Evolutionary conservation across 2,888 invertebrate species (phyloP).

Genomic region (Poecilus cupreus): DNA sequence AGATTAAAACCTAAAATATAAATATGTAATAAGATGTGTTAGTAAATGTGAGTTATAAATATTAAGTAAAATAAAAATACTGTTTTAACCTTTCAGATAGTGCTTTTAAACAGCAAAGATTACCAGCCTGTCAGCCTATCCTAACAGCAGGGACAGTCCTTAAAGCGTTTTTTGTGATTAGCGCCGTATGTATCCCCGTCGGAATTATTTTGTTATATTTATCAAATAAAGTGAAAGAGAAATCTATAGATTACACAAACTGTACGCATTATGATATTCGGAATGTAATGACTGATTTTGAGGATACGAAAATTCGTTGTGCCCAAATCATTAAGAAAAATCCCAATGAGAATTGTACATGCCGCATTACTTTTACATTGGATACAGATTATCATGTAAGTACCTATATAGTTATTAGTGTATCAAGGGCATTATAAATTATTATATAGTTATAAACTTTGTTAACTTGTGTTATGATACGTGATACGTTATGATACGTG

Average conservation of each 20-base stretch:
- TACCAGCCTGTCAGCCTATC: slow-evolving; percentile 99
- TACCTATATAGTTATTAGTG: slow-evolving; percentile 17
- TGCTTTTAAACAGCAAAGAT: slow-evolving; percentile 95
- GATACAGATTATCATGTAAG: slow-evolving; percentile 80
- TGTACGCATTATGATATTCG: slow-evolving; percentile 74
- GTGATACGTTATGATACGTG: no score
- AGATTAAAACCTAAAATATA: no score
- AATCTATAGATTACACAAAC: slow-evolving; percentile 87
- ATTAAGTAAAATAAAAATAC: no score
- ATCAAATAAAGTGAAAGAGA: slow-evolving; percentile 92
- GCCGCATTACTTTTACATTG: slow-evolving; percentile 81
- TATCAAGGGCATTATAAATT: no score
- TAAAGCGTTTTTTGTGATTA: slow-evolving; percentile 98
- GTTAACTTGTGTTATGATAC: no score
- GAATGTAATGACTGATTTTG: slow-evolving; percentile 60
- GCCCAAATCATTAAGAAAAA: slow-evolving; percentile 79
- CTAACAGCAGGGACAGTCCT: slow-evolving; percentile 97
- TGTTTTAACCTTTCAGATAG: slow-evolving; percentile 78
- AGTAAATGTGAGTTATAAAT: no score
- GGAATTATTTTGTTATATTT: slow-evolving; percentile 95
- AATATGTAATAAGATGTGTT: no score
- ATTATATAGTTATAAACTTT: no score
- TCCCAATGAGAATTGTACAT: slow-evolving; percentile 76
- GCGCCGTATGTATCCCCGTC: slow-evolving; percentile 97
- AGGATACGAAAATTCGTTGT: slow-evolving; percentile 75